Conservation (phyloP, 2,113 vertebrate species). For the Pogona vitticeps region DNA sequence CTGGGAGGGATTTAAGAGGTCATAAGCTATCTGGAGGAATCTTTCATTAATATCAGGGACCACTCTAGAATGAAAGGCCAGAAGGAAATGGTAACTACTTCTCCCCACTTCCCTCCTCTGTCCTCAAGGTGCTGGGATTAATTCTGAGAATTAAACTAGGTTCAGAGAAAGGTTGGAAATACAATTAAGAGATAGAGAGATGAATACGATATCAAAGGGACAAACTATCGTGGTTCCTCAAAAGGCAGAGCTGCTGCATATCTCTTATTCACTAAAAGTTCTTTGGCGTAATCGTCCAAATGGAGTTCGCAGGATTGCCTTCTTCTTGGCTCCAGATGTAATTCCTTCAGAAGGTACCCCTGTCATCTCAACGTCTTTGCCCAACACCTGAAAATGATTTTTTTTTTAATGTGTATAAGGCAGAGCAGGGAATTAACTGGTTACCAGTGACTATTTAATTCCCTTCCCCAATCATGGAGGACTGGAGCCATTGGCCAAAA, state of each 20-base stretch:
- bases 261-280: not conserved
- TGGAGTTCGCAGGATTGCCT: not conserved
- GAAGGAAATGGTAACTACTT: not conserved
- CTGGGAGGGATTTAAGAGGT: not conserved
- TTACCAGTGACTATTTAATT: too few species aligned
- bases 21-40: not conserved
- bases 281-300: not conserved
- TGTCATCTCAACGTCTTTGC: not conserved
- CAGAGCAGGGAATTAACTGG: too few species aligned
- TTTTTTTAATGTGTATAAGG: too few species aligned
- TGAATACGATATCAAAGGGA: constrained; percentile 21
- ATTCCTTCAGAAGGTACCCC: not conserved
- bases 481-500: too few species aligned
- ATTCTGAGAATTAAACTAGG: constrained; percentile 15
- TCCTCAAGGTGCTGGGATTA: constrained; percentile 2
- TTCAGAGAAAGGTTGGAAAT: constrained; percentile 31
- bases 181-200: constrained; percentile 31
- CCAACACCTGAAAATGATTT: too few species aligned
- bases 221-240: not conserved
- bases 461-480: too few species aligned
- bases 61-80: not conserved
- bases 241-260: not conserved
- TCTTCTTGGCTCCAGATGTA: not conserved
- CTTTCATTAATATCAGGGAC: constrained; percentile 6
- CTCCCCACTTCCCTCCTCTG: not conserved